Percentiles rank a stretch among this genome's conserved stretches.
Evolutionary conservation across 1,140 invertebrate genomes (phyloP).

Genomic region (Eulimnadia texana): DNA sequence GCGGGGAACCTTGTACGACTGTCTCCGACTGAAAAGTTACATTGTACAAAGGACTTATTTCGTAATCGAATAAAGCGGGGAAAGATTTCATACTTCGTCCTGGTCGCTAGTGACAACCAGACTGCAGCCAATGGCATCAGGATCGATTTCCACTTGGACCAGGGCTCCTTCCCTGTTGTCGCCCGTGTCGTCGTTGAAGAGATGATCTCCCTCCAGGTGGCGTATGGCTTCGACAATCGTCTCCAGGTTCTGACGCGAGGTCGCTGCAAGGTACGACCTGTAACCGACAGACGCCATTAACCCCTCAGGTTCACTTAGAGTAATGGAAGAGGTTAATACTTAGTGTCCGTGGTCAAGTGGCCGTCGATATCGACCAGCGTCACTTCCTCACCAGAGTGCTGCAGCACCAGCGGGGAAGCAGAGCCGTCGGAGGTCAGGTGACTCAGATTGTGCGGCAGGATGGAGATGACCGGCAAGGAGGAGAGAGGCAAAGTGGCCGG

Average conservation of each 20-base stretch:
- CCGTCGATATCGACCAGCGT: conserved; percentile 12
- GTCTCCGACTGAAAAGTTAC: background rate
- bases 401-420: conserved; percentile 3
- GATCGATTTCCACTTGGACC: conserved; percentile 15
- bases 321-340: background rate
- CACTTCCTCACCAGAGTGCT: conserved; percentile 10
- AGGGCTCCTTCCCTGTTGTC: conserved; percentile 8
- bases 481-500: conserved; percentile 1
- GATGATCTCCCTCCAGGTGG: conserved; percentile 85
- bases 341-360: conserved; percentile 1
- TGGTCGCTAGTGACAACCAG: conserved; percentile 1
- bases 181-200: conserved; percentile 53
- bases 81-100: conserved; percentile 12
- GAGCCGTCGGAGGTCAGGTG: conserved; percentile 4
- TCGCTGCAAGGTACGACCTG: conserved; percentile 55
- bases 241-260: conserved; percentile 82
- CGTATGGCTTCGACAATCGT: conserved; percentile 95
- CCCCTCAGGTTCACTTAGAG: background rate
- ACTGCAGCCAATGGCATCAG: conserved; percentile 11
- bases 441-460: background rate
- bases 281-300: conserved; percentile 9
- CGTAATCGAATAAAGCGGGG: too few species aligned
- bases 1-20: background rate
- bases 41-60: too few species aligned
- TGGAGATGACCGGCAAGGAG: background rate